Evolutionary conservation across 2,113 vertebrate genomes (phyloP).

Genomic region (Tylochromis polylepis): DNA sequence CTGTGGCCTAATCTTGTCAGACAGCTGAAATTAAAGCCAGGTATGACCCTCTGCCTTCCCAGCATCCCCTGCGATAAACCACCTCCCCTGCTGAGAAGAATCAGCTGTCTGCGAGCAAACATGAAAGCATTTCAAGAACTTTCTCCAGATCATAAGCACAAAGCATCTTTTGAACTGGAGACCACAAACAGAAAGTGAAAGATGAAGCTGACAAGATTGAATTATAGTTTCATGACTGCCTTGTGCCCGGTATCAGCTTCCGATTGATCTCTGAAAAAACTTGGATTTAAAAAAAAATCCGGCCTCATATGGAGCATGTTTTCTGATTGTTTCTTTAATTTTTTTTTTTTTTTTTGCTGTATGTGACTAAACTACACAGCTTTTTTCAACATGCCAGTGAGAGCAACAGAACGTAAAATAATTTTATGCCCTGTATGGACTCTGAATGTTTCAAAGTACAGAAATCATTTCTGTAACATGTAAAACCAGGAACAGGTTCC

Average conservation of each 20-base stretch:
- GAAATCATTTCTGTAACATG: background rate
- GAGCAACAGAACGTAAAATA: background rate
- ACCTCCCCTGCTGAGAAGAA: conserved; percentile 47
- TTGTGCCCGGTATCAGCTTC: background rate
- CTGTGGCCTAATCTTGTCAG: conserved; percentile 62
- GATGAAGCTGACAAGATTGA: background rate
- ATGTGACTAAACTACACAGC: background rate
- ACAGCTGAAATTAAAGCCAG: conserved; percentile 71
- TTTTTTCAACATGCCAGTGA: background rate
- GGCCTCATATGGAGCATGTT: background rate
- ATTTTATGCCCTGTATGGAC: background rate
- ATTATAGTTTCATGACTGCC: background rate
- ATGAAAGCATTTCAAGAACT: background rate
- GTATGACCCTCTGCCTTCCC: conserved; percentile 51
- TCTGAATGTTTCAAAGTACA: background rate
- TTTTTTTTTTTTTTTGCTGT: background rate
- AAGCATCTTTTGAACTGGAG: background rate
- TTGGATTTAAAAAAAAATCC: background rate
- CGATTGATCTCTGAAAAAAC: background rate
- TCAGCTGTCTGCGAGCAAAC: conserved; percentile 8
- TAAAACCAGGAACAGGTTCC: background rate
- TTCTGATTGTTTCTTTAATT: background rate
- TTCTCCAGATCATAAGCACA: background rate
- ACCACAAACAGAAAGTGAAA: background rate
- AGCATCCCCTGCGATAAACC: conserved; percentile 49